phyloP scores from a whole-genome alignment of 2,113 vertebrate genomes.

The Illadopsis cleaveri region DNA sequence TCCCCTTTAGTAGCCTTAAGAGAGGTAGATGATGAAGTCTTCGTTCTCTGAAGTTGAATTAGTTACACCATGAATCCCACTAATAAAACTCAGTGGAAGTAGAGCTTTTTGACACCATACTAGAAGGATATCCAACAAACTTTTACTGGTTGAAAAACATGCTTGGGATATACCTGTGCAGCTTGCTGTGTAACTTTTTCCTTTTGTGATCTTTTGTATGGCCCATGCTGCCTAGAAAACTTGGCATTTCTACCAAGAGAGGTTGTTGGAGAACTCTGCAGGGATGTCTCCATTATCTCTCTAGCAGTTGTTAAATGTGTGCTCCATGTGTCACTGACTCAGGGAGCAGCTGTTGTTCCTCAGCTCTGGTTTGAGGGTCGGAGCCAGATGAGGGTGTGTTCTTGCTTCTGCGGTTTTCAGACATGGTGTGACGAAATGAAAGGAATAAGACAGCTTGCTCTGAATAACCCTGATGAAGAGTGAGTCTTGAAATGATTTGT shows the following conservation, averaged over 20 bases:
- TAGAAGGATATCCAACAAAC: background rate
- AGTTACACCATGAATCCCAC: background rate
- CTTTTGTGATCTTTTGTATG: background rate
- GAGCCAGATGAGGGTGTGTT: background rate
- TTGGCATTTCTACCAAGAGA: background rate
- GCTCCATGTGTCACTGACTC: background rate
- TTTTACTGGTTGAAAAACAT: background rate
- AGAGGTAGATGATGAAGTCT: background rate
- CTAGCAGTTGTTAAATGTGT: background rate
- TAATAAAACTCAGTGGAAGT: background rate
- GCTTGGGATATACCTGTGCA: background rate
- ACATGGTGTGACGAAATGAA: background rate
- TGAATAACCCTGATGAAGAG: background rate
- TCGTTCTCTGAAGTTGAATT: background rate
- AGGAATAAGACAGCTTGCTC: background rate
- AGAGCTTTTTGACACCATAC: background rate
- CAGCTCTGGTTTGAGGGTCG: background rate
- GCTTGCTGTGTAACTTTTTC: background rate
- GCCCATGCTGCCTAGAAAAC: background rate
- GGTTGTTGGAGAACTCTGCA: background rate
- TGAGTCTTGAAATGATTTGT: background rate
- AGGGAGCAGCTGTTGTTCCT: background rate
- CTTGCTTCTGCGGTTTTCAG: background rate
- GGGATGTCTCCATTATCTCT: background rate
- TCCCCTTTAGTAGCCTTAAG: background rate